These are phyloP conservation scores for Heliopora coerulea DNA, from an alignment of 92 coral and sea anemone species.

Conservation along the genomic window DNA sequence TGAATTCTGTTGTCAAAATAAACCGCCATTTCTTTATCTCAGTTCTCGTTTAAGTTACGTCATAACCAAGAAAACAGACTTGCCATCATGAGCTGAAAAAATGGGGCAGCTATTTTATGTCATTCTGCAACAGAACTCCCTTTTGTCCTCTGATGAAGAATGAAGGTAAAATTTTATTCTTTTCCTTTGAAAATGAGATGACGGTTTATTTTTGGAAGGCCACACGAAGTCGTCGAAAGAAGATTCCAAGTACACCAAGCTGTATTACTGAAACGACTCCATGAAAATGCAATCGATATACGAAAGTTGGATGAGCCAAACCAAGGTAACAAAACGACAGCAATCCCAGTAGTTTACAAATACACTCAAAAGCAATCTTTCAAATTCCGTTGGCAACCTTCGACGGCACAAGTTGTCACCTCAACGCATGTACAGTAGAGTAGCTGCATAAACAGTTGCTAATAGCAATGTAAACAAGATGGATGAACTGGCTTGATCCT, in stretches of 20 bases:
- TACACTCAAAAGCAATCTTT: too few species aligned
- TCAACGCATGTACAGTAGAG: neutral
- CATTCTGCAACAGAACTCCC: neutral
- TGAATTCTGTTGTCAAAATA: conserved; percentile 98
- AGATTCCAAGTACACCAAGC: neutral
- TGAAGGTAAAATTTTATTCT: neutral
- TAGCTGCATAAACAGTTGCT: conserved; percentile 12
- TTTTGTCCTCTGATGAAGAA: neutral
- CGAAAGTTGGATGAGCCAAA: neutral
- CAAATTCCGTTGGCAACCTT: neutral
- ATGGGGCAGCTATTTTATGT: neutral
- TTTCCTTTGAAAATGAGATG: neutral
- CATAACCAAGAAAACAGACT: neutral
- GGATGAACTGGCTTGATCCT: neutral
- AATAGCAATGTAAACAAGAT: conserved; percentile 40
- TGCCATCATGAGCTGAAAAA: neutral
- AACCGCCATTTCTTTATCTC: conserved; percentile 70
- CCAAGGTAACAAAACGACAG: neutral
- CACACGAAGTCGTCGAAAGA: neutral
- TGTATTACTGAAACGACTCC: neutral
- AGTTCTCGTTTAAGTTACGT: conserved; percentile 10
- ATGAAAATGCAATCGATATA: too few species aligned
- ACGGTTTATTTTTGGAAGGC: neutral
- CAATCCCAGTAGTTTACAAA: neutral
- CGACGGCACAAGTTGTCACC: neutral